Percentiles rank a stretch among this genome's conserved stretches.
These are phyloP conservation scores for Phalacrocorax pelagicus DNA, from an alignment of 2,113 vertebrate genomes.

Conservation along the genomic window DNA sequence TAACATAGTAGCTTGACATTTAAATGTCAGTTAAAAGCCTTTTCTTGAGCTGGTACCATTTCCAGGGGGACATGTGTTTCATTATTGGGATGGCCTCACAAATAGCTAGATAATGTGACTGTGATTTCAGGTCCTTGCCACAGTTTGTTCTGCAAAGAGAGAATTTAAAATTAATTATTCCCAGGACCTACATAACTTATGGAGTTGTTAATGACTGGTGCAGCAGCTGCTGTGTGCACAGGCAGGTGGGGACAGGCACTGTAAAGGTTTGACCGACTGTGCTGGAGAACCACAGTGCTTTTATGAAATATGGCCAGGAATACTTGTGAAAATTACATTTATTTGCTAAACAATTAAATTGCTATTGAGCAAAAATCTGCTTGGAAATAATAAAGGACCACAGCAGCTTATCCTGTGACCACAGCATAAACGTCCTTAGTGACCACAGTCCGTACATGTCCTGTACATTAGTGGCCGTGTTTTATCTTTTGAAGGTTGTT, in stretches of 20 bases:
- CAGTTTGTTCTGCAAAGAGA: not conserved
- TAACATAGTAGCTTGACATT: constrained; percentile 64
- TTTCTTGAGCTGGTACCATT: constrained; percentile 26
- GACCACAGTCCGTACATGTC: not conserved
- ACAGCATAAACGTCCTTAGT: not conserved
- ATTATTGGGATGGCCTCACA: not conserved
- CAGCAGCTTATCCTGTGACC: not conserved
- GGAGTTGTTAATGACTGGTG: not conserved
- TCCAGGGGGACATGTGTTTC: not conserved
- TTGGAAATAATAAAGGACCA: not conserved
- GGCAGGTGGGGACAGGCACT: not conserved
- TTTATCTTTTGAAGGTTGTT: not conserved
- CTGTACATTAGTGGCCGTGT: not conserved
- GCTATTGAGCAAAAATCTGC: not conserved
- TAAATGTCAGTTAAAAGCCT: constrained; percentile 71
- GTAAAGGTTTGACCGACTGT: not conserved
- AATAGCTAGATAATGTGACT: not conserved
- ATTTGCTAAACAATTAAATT: not conserved
- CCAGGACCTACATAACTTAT: not conserved
- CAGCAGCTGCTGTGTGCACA: not conserved
- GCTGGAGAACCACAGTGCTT: rapidly evolving
- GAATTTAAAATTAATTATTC: constrained; percentile 6
- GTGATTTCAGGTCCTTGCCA: not conserved
- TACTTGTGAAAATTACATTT: not conserved
- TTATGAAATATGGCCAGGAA: not conserved